phyloP scores from a whole-genome alignment of 2,888 invertebrate species.

The Synergus umbraculus region DNA sequence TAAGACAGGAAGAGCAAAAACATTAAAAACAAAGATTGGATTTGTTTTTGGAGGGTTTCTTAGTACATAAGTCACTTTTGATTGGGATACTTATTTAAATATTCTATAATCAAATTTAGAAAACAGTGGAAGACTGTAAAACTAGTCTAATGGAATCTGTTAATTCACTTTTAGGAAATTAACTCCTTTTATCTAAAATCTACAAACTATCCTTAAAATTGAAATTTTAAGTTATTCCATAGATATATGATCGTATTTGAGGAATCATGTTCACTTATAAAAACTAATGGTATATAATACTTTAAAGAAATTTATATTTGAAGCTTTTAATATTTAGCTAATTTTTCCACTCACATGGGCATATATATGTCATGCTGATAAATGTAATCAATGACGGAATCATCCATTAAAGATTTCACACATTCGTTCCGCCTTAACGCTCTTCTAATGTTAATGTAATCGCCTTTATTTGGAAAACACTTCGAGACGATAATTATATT shows the following conservation, averaged over 20 bases:
- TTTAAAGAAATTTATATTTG: not conserved
- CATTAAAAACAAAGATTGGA: too few relatives aligned
- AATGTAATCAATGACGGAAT: constrained; percentile 89
- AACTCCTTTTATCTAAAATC: not conserved
- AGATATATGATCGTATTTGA: constrained; percentile 4
- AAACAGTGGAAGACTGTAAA: not conserved
- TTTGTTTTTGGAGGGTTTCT: too few relatives aligned
- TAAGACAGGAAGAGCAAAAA: too few relatives aligned
- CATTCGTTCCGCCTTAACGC: constrained; percentile 88
- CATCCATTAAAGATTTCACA: constrained; percentile 90
- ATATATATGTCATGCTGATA: constrained; percentile 83
- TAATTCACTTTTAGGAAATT: not conserved
- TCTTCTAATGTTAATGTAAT: constrained; percentile 92
- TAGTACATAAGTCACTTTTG: too few relatives aligned
- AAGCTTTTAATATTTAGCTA: not conserved
- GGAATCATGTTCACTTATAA: not conserved
- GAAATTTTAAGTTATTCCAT: constrained; percentile 15
- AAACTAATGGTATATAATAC: not conserved
- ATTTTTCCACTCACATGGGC: constrained; percentile 76
- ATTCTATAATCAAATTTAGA: not conserved
- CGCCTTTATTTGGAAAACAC: constrained; percentile 96
- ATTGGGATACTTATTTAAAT: not conserved
- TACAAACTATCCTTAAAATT: constrained; percentile 2
- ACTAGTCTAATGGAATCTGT: not conserved
- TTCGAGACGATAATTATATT: constrained; percentile 94